Percentiles rank a stretch among this genome's conserved stretches.
These are phyloP conservation scores for Coreius guichenoti DNA, from an alignment of 2,797 vertebrate genomes.

Conservation along the genomic window DNA sequence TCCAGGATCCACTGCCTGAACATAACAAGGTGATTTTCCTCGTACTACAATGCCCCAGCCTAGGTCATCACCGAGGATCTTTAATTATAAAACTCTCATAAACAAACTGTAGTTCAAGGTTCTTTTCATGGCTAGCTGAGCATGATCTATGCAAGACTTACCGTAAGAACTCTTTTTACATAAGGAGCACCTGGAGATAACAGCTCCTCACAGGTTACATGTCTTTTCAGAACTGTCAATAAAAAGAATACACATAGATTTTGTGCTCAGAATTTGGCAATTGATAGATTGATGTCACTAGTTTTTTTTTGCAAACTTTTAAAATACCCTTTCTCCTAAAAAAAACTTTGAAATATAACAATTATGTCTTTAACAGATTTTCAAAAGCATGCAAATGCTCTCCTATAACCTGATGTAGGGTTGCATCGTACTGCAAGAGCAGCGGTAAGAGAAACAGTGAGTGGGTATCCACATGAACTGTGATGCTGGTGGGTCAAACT, in stretches of 20 bases:
- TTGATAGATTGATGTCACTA: neutral
- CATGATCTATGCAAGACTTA: conserved; percentile 68
- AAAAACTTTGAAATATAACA: neutral
- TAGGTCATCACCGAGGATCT: conserved; percentile 88
- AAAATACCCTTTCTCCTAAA: neutral
- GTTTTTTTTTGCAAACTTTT: neutral
- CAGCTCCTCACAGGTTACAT: conserved; percentile 82
- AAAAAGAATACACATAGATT: neutral
- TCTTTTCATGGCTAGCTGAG: conserved; percentile 16
- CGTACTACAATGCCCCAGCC: conserved; percentile 91
- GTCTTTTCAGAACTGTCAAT: conserved; percentile 80
- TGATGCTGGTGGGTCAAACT: conserved; percentile 68
- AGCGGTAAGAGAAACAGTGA: conserved; percentile 67
- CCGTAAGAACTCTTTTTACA: conserved; percentile 83
- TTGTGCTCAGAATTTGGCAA: neutral
- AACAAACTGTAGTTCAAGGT: conserved; percentile 19
- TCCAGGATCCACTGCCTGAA: conserved; percentile 89
- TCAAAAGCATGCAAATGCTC: neutral
- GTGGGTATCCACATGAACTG: conserved; percentile 63
- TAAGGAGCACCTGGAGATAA: conserved; percentile 85
- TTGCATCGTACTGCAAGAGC: conserved; percentile 77
- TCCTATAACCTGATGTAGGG: conserved; percentile 85
- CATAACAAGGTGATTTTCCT: conserved; percentile 84
- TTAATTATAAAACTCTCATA: conserved; percentile 39
- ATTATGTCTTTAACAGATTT: neutral